phyloP scores from a whole-genome alignment of 1,140 invertebrate species.

The Trichonephila clavipes region DNA sequence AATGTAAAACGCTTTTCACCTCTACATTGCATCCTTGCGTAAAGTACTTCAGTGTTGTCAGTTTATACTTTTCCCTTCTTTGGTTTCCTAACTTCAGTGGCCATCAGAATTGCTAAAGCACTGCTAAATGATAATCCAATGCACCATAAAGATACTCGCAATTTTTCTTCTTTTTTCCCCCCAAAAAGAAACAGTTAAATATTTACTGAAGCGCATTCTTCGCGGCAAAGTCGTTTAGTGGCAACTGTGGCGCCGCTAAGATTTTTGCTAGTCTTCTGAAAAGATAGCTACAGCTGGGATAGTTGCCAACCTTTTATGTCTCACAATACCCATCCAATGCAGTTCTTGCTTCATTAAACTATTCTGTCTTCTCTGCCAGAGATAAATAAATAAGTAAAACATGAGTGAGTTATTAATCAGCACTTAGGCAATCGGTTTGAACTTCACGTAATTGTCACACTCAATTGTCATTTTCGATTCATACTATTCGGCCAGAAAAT shows the following conservation, averaged over 20 bases:
- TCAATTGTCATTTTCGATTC: conserved; percentile 41
- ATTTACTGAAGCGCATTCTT: conserved; percentile 50
- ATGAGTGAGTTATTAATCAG: conserved; percentile 44
- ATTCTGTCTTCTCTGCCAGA: background rate
- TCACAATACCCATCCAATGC: conserved; percentile 49
- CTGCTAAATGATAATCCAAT: conserved; percentile 57
- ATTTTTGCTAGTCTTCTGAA: conserved; percentile 47
- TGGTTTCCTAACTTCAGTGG: background rate
- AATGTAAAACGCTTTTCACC: conserved; percentile 3
- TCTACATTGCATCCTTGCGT: background rate
- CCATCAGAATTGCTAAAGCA: conserved; percentile 30
- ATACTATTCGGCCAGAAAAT: conserved; percentile 27
- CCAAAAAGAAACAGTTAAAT: conserved; percentile 55
- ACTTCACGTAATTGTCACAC: conserved; percentile 13
- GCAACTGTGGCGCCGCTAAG: conserved; percentile 40
- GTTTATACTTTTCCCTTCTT: background rate
- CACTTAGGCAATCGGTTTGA: conserved; percentile 52
- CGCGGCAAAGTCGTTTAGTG: conserved; percentile 39
- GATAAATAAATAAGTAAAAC: conserved; percentile 54
- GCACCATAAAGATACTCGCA: conserved; percentile 40
- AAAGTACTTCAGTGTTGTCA: background rate
- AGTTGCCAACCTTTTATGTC: conserved; percentile 55
- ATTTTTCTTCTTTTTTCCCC: conserved; percentile 31
- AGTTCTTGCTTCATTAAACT: conserved; percentile 68
- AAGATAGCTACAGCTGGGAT: conserved; percentile 37